Evolutionary conservation across 2,113 vertebrate species (phyloP).

Genomic region (Sitta europaea): DNA sequence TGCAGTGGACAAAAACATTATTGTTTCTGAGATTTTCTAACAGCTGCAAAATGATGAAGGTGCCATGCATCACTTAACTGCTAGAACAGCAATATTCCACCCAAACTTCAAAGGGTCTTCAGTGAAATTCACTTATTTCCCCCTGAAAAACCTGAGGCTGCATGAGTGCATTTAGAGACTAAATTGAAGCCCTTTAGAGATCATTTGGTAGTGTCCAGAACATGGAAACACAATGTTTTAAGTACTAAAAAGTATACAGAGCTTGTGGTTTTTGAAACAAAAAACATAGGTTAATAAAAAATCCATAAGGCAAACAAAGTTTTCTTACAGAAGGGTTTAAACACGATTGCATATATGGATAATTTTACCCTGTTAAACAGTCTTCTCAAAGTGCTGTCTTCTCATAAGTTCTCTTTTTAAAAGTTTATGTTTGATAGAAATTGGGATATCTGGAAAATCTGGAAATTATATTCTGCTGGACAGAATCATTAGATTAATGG

Average conservation of each 20-base stretch:
- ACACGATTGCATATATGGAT: accelerated
- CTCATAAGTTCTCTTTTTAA: background rate
- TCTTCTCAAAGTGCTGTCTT: background rate
- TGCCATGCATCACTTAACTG: background rate
- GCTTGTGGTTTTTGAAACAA: background rate
- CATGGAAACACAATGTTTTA: background rate
- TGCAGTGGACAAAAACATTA: constrained; percentile 32
- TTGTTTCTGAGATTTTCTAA: constrained; percentile 57
- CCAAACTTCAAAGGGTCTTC: background rate
- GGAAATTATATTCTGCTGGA: background rate
- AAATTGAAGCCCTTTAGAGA: background rate
- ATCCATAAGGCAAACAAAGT: background rate
- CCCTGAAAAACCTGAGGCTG: background rate
- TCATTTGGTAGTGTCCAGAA: background rate
- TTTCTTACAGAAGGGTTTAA: background rate
- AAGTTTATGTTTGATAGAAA: background rate
- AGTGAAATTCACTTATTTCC: background rate
- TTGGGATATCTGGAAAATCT: background rate
- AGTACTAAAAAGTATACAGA: background rate
- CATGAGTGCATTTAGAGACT: background rate
- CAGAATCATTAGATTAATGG: background rate
- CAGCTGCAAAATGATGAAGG: background rate
- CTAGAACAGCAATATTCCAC: background rate
- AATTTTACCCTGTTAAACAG: background rate
- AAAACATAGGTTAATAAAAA: background rate